Evolutionary conservation across 2,113 vertebrate species (phyloP).

Genomic region (Sturnus vulgaris): DNA sequence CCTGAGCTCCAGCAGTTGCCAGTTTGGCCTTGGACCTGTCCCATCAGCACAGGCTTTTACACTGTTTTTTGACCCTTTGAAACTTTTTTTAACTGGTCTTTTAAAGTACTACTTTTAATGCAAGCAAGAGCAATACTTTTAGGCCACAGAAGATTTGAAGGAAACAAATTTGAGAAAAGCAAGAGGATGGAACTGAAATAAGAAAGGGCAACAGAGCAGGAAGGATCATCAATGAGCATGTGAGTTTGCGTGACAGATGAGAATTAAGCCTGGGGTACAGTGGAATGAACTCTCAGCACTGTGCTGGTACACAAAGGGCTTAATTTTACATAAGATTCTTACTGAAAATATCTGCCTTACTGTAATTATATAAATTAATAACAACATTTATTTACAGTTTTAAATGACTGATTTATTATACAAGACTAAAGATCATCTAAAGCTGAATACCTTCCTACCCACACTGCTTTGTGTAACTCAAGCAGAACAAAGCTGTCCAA

Average conservation of each 20-base stretch:
- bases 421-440: neutral
- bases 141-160: neutral
- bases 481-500: neutral
- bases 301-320: neutral
- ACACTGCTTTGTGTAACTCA: neutral
- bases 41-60: neutral
- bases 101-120: neutral
- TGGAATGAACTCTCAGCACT: neutral
- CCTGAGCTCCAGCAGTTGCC: neutral
- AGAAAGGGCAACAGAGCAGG: neutral
- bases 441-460: neutral
- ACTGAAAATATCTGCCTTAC: neutral
- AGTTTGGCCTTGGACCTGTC: accelerated
- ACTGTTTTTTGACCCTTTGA: neutral
- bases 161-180: neutral
- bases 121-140: neutral
- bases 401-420: neutral
- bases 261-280: neutral
- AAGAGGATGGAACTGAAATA: neutral
- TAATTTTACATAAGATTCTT: neutral
- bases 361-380: neutral
- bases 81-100: neutral
- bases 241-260: neutral
- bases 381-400: neutral
- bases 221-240: neutral